These are phyloP conservation scores for Cynodonichthys magdalenae DNA, from an alignment of 2,797 vertebrate genomes.

Conservation along the genomic window DNA sequence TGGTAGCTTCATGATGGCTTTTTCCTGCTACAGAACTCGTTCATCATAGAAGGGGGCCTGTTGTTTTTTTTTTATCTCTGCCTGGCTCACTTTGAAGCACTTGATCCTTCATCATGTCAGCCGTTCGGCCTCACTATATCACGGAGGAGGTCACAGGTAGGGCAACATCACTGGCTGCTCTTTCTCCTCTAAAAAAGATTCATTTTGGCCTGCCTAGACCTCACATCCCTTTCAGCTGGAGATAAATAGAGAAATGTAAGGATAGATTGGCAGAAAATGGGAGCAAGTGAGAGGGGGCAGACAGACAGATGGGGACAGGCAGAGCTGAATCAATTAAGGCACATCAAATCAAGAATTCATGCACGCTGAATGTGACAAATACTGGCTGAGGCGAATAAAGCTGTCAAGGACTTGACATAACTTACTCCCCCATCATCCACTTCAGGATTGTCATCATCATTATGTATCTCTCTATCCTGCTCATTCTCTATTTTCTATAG, in stretches of 20 bases:
- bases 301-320: constrained; percentile 84
- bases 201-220: constrained; percentile 37
- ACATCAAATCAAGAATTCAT: constrained; percentile 96
- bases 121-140: constrained; percentile 76
- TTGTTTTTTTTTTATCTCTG: constrained; percentile 67
- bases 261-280: constrained; percentile 40
- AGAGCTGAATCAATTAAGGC: constrained; percentile 95
- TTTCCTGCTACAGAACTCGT: constrained; percentile 63
- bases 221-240: constrained; percentile 32
- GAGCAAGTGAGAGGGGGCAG: constrained; percentile 40
- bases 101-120: constrained; percentile 75
- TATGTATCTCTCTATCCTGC: constrained; percentile 14
- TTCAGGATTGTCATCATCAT: constrained; percentile 35
- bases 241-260: constrained; percentile 23
- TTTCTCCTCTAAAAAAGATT: constrained; percentile 51
- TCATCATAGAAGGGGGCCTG: constrained; percentile 69
- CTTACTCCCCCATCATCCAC: constrained; percentile 48
- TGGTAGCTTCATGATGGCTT: constrained; percentile 58
- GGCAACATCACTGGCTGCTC: constrained; percentile 61
- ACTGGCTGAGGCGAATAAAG: constrained; percentile 79
- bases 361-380: constrained; percentile 92
- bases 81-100: constrained; percentile 75
- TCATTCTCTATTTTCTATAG: constrained; percentile 23
- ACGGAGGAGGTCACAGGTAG: constrained; percentile 72
- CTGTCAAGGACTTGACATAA: constrained; percentile 61